phyloP scores from a whole-genome alignment of 2,113 vertebrate genomes.

The Phoxinus phoxinus region DNA sequence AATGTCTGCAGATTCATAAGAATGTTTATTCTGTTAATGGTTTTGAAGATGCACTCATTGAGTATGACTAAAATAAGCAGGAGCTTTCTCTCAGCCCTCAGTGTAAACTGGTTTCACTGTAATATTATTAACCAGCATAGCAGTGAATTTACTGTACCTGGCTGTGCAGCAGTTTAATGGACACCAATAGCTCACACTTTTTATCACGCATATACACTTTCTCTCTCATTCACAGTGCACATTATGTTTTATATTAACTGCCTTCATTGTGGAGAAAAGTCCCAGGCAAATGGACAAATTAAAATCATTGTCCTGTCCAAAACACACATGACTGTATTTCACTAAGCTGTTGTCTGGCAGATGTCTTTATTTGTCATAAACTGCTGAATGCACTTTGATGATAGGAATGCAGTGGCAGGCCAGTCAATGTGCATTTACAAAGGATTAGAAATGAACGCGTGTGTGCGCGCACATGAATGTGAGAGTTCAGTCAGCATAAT shows the following conservation, averaged over 20 bases:
- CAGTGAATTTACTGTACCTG: not conserved
- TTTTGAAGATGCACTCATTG: not conserved
- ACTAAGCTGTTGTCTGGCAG: not conserved
- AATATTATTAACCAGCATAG: not conserved
- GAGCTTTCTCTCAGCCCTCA: not conserved
- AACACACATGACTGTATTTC: not conserved
- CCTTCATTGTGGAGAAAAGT: not conserved
- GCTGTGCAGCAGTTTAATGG: not conserved
- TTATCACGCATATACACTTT: not conserved
- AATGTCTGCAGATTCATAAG: not conserved
- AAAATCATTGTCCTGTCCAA: not conserved
- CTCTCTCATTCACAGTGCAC: not conserved
- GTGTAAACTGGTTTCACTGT: not conserved
- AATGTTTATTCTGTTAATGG: slow-evolving; percentile 8
- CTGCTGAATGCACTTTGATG: not conserved
- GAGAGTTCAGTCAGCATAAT: not conserved
- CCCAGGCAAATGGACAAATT: not conserved
- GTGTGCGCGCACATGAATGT: not conserved
- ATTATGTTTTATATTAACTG: not conserved
- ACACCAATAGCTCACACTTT: not conserved
- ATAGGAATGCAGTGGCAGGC: not conserved
- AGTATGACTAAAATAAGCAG: not conserved
- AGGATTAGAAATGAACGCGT: not conserved
- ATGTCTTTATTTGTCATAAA: not conserved
- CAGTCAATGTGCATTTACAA: not conserved